Conservation (phyloP, 1,140 invertebrate genomes). For the Drosophila busckii region DNA sequence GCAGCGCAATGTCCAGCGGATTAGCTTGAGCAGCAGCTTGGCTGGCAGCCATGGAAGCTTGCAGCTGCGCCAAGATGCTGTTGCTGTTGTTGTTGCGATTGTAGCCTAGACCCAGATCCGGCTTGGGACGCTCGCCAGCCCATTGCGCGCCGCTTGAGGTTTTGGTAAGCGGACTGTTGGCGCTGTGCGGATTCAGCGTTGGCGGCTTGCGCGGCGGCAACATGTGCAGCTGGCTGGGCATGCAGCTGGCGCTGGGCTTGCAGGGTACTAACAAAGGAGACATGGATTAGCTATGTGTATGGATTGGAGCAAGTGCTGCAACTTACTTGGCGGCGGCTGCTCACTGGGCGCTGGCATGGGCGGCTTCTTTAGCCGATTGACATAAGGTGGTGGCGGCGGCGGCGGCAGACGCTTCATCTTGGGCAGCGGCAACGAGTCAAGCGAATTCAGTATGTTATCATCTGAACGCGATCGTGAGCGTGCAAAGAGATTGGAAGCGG, state of each 20-base stretch:
- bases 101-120: constrained; percentile 40
- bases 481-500: constrained; percentile 81
- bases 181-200: constrained; percentile 56
- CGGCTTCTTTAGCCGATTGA: constrained; percentile 70
- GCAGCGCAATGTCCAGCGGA: constrained; percentile 86
- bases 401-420: constrained; percentile 86
- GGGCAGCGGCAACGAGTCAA: constrained; percentile 83
- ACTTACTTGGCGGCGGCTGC: constrained; percentile 77
- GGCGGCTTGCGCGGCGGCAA: constrained; percentile 60
- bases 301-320: not conserved
- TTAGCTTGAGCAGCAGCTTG: constrained; percentile 30
- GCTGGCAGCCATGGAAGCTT: constrained; percentile 53
- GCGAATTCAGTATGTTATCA: constrained; percentile 87
- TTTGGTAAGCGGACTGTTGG: constrained; percentile 63
- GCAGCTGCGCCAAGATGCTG: constrained; percentile 69
- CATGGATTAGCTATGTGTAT: not conserved
- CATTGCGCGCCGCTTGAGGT: constrained; percentile 74
- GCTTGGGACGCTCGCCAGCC: constrained; percentile 65
- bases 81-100: constrained; percentile 47
- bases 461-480: constrained; percentile 87
- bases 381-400: constrained; percentile 82
- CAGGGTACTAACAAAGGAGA: constrained; percentile 51
- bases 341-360: constrained; percentile 73
- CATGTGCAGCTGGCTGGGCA: constrained; percentile 33
- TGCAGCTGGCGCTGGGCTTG: constrained; percentile 51